phyloP scores from a whole-genome alignment of 1,140 invertebrate genomes.

The Platyscapa corneri region DNA sequence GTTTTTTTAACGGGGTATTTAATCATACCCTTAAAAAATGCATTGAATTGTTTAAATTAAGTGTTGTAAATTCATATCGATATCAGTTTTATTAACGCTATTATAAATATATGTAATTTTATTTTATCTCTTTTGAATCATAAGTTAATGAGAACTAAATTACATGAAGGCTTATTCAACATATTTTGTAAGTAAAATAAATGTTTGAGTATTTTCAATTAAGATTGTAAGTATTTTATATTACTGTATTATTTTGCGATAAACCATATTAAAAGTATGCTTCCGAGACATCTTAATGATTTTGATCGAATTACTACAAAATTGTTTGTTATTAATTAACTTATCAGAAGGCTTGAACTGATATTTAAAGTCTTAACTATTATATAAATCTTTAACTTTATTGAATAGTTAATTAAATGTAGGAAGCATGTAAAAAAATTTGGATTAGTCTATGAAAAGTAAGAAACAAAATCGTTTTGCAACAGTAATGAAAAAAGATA shows the following conservation, averaged over 20 bases:
- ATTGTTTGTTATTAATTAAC: neutral
- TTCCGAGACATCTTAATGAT: too few species aligned
- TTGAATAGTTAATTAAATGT: neutral
- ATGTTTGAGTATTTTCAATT: too few species aligned
- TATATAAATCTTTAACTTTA: too few species aligned
- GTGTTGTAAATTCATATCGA: neutral
- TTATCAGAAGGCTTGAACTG: neutral
- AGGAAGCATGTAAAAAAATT: neutral
- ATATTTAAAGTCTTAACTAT: neutral
- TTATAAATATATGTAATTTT: neutral
- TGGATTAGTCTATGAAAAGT: neutral
- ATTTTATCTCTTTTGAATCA: neutral
- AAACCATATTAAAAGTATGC: too few species aligned
- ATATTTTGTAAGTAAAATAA: neutral
- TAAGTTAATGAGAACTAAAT: neutral
- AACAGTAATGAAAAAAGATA: slow-evolving; percentile 46
- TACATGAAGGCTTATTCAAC: neutral
- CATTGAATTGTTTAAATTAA: neutral
- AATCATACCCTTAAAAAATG: slow-evolving; percentile 36
- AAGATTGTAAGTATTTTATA: too few species aligned
- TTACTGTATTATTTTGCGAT: too few species aligned
- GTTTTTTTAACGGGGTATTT: slow-evolving; percentile 29
- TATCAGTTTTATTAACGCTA: neutral
- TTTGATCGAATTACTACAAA: neutral
- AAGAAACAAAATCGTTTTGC: slow-evolving; percentile 20